Evolutionary conservation across 1,140 invertebrate species (phyloP), one percentile per base, ranked within the genome.

Genomic region (Camponotus floridanus): DNA sequence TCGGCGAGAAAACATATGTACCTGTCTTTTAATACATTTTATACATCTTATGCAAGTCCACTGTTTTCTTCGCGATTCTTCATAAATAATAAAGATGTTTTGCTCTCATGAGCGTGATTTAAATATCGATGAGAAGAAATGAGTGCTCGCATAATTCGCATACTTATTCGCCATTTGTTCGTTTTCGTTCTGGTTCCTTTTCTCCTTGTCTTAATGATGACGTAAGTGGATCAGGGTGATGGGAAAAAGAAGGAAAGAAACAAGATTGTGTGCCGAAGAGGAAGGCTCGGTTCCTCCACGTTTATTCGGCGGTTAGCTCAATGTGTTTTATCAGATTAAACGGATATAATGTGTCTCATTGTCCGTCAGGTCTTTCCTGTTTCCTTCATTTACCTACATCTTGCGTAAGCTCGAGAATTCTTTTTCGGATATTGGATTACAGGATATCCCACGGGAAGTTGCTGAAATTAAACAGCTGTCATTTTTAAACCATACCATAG

Each of bases 311-410:
- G 59, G 31, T 64, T 78, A 65, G 39, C 11, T 36, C 74, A 2
- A 21, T 39, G 36, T 61, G 39, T 39, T 64, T 64, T 76, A 21
- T 64, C 39, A 76, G 39, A 76, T 76, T 76, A 76, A 76, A 45
- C 26, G 59, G 18, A n/a, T 62, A 42, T 31, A 39, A n/a, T 57
- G 48, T 31, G 15, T 71, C 18, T 18, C 70, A 3, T 39, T 76
- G 71, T 39, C 5, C 33, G 73, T 21, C 39, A 13, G n/a, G 21
- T 76, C 15, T 21, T 45, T n/a, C 3, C 3, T n/a, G 11, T 76
- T 31, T 76, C 15, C 8, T 11, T 78, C 5, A 48, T 65, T 18
- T 73, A 15, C 11, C 18, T 48, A 13, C n/a, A 18, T n/a, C 33
- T 57, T 61, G 39, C 3, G 18, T 18, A 74, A 55, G 57, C 31